Conservation (phyloP, 2,797 vertebrate genomes). For the Amblyraja radiata region DNA sequence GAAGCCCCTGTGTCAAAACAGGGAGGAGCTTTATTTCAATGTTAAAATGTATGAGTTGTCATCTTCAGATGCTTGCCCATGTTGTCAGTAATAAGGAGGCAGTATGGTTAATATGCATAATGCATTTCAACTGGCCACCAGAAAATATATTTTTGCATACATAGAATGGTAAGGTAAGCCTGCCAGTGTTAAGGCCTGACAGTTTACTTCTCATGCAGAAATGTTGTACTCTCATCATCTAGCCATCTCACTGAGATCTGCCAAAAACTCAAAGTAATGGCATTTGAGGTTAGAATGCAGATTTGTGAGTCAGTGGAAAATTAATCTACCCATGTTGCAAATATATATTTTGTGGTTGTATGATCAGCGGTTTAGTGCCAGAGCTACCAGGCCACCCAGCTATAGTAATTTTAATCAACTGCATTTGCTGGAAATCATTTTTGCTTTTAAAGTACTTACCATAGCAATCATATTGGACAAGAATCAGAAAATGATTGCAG, state of each 20-base stretch:
- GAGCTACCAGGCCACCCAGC: conserved; percentile 36
- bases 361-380: conserved; percentile 24
- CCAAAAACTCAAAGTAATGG: not conserved
- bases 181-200: not conserved
- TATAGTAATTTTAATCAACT: conserved; percentile 32
- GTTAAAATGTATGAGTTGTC: not conserved
- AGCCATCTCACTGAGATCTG: not conserved
- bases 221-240: not conserved
- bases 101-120: not conserved
- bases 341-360: conserved; percentile 29
- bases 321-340: conserved; percentile 35
- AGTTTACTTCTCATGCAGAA: not conserved
- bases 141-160: not conserved
- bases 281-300: conserved; percentile 11
- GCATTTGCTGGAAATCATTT: conserved; percentile 28
- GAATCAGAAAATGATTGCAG: not conserved
- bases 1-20: not conserved
- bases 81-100: not conserved
- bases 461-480: conserved; percentile 17
- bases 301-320: conserved; percentile 36
- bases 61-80: not conserved
- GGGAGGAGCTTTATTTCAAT: not conserved
- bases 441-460: conserved; percentile 19
- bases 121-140: not conserved
- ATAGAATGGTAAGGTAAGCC: not conserved